Evolutionary conservation across 1,140 invertebrate genomes (phyloP).

Genomic region (Leptinotarsa lineolata): DNA sequence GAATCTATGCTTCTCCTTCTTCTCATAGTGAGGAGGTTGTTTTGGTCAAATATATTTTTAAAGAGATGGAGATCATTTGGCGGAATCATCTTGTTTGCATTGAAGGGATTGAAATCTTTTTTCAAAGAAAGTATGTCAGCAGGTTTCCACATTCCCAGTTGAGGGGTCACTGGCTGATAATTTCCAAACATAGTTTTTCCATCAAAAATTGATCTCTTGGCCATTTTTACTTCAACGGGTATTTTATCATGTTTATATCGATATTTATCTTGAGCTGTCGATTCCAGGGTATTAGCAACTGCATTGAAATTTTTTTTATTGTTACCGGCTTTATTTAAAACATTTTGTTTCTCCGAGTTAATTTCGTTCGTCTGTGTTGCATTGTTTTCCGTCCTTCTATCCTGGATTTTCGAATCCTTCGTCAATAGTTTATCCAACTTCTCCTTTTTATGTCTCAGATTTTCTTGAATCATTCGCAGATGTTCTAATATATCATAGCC

Average conservation of each 20-base stretch:
- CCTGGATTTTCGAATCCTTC: background rate
- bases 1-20: slow-evolving; percentile 17
- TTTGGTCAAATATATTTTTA: slow-evolving; percentile 13
- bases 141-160: slow-evolving; percentile 37
- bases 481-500: background rate
- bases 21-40: slow-evolving; percentile 4
- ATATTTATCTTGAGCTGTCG: background rate
- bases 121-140: slow-evolving; percentile 33
- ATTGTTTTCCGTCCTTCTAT: too few relatives aligned
- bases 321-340: background rate
- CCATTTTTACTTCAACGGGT: background rate
- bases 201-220: slow-evolving; percentile 22
- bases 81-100: slow-evolving; percentile 11
- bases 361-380: background rate
- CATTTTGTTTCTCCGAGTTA: background rate
- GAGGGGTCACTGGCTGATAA: slow-evolving; percentile 32
- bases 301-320: background rate
- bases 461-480: background rate
- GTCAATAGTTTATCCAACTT: background rate
- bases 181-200: slow-evolving; percentile 27
- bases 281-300: background rate
- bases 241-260: background rate
- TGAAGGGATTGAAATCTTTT: slow-evolving; percentile 15
- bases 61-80: background rate
- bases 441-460: background rate